Evolutionary conservation across 2,797 vertebrate genomes (phyloP).

Genomic region (Labeo calbasu): DNA sequence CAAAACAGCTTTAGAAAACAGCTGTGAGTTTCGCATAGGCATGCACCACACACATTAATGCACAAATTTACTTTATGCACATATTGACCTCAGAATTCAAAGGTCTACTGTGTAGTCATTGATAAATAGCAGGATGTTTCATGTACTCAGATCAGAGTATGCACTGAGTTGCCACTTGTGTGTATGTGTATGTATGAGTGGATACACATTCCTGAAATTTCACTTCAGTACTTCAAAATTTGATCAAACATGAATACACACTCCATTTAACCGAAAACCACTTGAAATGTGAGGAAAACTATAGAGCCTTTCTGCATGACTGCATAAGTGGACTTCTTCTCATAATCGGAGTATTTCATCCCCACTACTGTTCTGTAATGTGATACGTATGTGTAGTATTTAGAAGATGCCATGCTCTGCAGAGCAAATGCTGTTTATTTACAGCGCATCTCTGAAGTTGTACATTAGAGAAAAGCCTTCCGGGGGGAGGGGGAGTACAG

Average conservation of each 20-base stretch:
- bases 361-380: slow-evolving; percentile 43
- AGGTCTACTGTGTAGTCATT: not conserved
- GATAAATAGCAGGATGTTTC: slow-evolving; percentile 19
- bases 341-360: slow-evolving; percentile 40
- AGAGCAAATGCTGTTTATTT: slow-evolving; percentile 96
- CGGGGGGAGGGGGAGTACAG: slow-evolving; percentile 70
- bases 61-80: not conserved
- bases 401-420: slow-evolving; percentile 87
- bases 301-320: not conserved
- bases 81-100: slow-evolving; percentile 1
- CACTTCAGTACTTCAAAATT: not conserved
- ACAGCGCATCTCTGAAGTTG: slow-evolving; percentile 87
- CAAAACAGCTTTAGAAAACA: not conserved
- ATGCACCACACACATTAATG: not conserved
- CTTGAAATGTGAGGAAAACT: not conserved
- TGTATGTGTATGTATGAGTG: slow-evolving; percentile 6
- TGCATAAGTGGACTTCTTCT: slow-evolving; percentile 33
- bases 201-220: not conserved
- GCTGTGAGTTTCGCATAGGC: too few relatives aligned
- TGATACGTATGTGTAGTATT: slow-evolving; percentile 24
- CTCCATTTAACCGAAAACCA: slow-evolving; percentile 2
- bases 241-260: not conserved
- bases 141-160: slow-evolving; percentile 45
- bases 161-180: slow-evolving; percentile 51
- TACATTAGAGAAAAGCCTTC: slow-evolving; percentile 87